These are phyloP conservation scores for Cheilosia scutellata DNA, from an alignment of 2,888 invertebrate species.

Conservation along the genomic window DNA sequence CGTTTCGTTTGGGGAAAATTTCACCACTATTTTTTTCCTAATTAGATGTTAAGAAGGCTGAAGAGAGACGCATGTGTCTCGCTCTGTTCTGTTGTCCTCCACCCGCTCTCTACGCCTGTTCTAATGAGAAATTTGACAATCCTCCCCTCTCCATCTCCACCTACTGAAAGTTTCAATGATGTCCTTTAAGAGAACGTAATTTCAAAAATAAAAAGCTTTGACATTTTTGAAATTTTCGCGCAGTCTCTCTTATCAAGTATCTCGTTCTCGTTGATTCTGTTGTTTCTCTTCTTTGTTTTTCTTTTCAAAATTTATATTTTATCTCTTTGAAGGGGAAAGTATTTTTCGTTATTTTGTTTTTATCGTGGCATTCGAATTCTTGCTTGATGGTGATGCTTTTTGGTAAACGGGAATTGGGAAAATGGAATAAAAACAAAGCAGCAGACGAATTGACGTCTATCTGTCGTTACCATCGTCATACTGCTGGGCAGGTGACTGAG, in stretches of 20 bases:
- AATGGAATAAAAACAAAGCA: conserved; percentile 70
- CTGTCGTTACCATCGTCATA: conserved; percentile 16
- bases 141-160: background rate
- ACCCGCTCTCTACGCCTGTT: background rate
- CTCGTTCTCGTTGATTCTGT: background rate
- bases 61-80: conserved; percentile 39
- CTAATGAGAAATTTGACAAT: conserved; percentile 43
- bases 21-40: conserved; percentile 71
- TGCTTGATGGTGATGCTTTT: too few relatives aligned
- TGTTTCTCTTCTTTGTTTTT: conserved; percentile 32
- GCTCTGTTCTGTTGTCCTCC: conserved; percentile 8
- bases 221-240: conserved; percentile 39
- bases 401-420: conserved; percentile 43
- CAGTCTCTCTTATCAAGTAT: conserved; percentile 35
- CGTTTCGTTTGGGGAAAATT: conserved; percentile 52
- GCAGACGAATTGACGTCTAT: conserved; percentile 50
- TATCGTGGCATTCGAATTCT: conserved; percentile 57
- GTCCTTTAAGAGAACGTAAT: conserved; percentile 32
- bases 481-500: conserved; percentile 38
- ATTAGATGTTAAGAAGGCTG: conserved; percentile 53
- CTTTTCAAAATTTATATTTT: background rate
- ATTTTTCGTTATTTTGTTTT: conserved; percentile 73
- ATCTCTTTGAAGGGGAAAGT: conserved; percentile 66
- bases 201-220: conserved; percentile 36
- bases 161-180: background rate